phyloP scores from a whole-genome alignment of 2,113 vertebrate species.

The Xiphias gladius region DNA sequence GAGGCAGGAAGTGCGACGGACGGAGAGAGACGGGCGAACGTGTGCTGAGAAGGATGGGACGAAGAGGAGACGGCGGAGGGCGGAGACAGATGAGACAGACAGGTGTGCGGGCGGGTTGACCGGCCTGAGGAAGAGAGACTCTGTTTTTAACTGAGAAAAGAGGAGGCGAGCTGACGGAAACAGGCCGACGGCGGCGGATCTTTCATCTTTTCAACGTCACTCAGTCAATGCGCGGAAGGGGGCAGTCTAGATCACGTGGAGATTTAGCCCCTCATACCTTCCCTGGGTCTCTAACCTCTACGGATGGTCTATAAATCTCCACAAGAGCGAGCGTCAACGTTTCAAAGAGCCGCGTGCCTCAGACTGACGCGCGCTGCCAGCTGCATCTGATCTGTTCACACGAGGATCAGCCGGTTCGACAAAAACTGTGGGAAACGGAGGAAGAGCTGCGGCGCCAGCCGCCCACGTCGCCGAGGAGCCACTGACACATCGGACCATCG shows the following conservation, averaged over 20 bases:
- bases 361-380: neutral
- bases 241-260: slow-evolving; percentile 15
- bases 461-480: too few species aligned
- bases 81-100: too few species aligned
- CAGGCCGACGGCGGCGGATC: neutral
- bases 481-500: too few species aligned
- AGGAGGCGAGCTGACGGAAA: neutral
- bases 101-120: too few species aligned
- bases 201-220: slow-evolving; percentile 1
- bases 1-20: too few species aligned
- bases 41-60: too few species aligned
- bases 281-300: neutral
- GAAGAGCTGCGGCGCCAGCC: too few species aligned
- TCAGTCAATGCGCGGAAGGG: neutral
- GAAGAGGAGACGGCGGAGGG: too few species aligned
- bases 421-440: too few species aligned
- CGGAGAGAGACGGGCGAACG: too few species aligned
- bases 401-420: neutral
- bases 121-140: neutral
- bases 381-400: neutral
- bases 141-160: neutral
- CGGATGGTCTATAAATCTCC: neutral
- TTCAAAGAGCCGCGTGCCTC: neutral
- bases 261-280: neutral
- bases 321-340: neutral